phyloP scores from a whole-genome alignment of 2,888 invertebrate genomes.

The Galerucella nymphaeae region DNA sequence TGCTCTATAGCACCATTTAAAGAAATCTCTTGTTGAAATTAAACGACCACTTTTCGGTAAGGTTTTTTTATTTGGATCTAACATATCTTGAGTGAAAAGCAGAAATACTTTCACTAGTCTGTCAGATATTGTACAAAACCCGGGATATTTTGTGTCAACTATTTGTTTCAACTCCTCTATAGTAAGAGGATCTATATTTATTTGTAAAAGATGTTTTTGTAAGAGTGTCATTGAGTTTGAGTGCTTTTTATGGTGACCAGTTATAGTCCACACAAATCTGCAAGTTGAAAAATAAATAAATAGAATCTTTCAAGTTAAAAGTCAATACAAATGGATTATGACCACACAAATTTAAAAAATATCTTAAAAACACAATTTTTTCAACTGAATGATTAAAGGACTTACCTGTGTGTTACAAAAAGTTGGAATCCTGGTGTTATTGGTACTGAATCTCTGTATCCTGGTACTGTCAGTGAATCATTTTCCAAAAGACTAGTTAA shows the following conservation, averaged over 20 bases:
- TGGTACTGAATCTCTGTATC: conserved; percentile 84
- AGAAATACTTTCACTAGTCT: conserved; percentile 87
- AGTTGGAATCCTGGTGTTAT: conserved; percentile 90
- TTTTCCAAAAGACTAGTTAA: conserved; percentile 88
- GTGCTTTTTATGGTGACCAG: conserved; percentile 72
- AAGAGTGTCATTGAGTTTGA: conserved; percentile 76
- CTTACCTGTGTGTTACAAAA: conserved; percentile 87
- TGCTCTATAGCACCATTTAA: conserved; percentile 90
- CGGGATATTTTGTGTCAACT: conserved; percentile 75
- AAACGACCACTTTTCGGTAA: conserved; percentile 70
- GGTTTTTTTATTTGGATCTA: conserved; percentile 51
- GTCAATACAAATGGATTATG: too few species aligned
- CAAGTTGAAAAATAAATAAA: conserved; percentile 49
- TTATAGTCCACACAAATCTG: conserved; percentile 71
- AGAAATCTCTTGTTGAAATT: conserved; percentile 87
- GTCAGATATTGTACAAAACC: conserved; percentile 76
- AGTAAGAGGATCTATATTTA: conserved; percentile 84
- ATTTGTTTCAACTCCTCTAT: conserved; percentile 80
- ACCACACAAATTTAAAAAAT: too few species aligned
- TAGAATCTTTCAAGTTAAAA: too few species aligned
- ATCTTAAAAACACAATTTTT: too few species aligned
- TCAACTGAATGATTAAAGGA: too few species aligned
- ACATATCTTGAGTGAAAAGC: conserved; percentile 74
- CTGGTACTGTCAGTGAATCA: conserved; percentile 84
- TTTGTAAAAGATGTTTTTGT: conserved; percentile 84